phyloP scores from a whole-genome alignment of 2,888 invertebrate species.

The Noctuana brunneofusca region DNA sequence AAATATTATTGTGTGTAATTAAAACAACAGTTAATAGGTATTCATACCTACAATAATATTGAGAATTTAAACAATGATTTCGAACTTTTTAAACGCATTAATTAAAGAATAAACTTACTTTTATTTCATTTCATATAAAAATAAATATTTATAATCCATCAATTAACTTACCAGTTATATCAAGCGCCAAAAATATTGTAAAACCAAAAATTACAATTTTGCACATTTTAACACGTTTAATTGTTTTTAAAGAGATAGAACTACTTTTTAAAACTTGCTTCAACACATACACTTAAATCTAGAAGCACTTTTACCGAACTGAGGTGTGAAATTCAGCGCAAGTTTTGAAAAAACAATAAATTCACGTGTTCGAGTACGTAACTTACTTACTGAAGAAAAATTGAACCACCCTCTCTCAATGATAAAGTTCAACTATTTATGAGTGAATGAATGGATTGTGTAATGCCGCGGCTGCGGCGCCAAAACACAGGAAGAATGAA shows the following conservation, averaged over 20 bases:
- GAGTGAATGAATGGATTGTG: constrained; percentile 40
- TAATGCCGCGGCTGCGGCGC: constrained; percentile 33
- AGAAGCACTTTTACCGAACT: constrained; percentile 11
- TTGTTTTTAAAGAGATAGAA: neutral
- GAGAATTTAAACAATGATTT: too few relatives aligned
- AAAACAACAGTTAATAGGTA: too few relatives aligned
- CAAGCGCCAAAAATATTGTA: constrained; percentile 49
- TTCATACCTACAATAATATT: too few relatives aligned
- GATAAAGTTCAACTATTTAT: constrained; percentile 45
- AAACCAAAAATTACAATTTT: constrained; percentile 56
- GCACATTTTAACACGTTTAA: constrained; percentile 47
- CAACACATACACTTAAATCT: constrained; percentile 10
- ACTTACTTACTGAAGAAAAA: constrained; percentile 41
- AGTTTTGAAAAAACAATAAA: neutral
- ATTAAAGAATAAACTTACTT: too few relatives aligned
- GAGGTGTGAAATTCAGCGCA: neutral
- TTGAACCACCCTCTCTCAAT: constrained; percentile 40
- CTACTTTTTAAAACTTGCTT: neutral
- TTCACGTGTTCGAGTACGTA: constrained; percentile 51
- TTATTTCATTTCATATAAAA: neutral
- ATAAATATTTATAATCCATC: neutral
- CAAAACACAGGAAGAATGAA: constrained; percentile 32
- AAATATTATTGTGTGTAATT: too few relatives aligned
- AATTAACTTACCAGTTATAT: constrained; percentile 56
- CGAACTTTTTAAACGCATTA: too few relatives aligned